These are phyloP conservation scores for Metallyticus violacea DNA, from an alignment of 2,888 invertebrate species.

Conservation along the genomic window DNA sequence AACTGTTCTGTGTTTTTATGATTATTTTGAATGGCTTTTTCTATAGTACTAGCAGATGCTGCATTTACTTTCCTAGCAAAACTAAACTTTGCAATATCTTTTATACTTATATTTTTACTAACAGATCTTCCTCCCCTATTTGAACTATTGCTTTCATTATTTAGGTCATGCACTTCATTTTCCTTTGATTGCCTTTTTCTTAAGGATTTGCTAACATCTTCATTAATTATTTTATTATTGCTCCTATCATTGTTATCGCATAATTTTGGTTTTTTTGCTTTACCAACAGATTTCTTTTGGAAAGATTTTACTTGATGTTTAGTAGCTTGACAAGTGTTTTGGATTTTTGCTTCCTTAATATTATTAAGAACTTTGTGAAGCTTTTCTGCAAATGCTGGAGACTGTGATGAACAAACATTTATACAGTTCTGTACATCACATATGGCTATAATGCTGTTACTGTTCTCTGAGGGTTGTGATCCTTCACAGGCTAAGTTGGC, in stretches of 20 bases:
- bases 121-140: background rate
- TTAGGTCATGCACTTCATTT: background rate
- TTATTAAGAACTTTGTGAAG: slow-evolving; percentile 18
- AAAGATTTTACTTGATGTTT: slow-evolving; percentile 1
- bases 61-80: background rate
- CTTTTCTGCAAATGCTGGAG: slow-evolving; percentile 13
- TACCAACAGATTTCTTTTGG: background rate
- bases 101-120: background rate
- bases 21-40: background rate
- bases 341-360: slow-evolving; percentile 25
- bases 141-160: background rate
- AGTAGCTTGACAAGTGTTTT: slow-evolving; percentile 20
- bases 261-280: background rate
- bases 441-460: background rate
- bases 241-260: background rate
- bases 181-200: background rate
- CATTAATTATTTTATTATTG: background rate
- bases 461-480: background rate
- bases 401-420: background rate
- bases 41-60: background rate
- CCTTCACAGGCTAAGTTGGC: background rate
- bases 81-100: background rate
- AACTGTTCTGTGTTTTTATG: background rate
- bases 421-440: background rate
- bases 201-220: background rate